Evolutionary conservation across 2,888 invertebrate genomes (phyloP), one percentile per base, ranked within the genome.

Genomic region (Volucella bombylans): DNA sequence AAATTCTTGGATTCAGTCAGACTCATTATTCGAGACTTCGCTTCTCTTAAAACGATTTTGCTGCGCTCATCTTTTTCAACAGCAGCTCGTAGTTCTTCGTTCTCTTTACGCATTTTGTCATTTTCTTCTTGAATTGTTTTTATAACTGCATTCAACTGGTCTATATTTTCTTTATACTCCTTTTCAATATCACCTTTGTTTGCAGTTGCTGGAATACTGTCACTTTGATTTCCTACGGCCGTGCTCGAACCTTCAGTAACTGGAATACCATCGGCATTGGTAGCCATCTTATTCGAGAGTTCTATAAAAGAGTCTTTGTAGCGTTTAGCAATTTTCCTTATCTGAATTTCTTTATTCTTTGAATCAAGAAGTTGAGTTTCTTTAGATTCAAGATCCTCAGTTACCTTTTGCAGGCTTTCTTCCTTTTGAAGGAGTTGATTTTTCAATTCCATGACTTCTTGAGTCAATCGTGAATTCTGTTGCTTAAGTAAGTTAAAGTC

Each of bases 241-340:
- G 78, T 62, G 15, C 61, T 86, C 3, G 92, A 92, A 43, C 93
- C 93, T 38, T 93, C 93, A 3, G 91, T 91, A 87, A 94, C 93
- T 87, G 93, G 94, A 69, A 39, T 68, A 59, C 94, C 94, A 87
- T 94, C 94, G 86, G 95, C 94, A 6, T 86, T 87, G 0, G 95
- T 95, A 11, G 87, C 86, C 6, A 95, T 95, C 18, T 94, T 93
- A 90, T 95, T 95, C 0, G 93, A 93, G 18, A 96, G 92, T 87
- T 97, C 97, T 89, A 96, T 96, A 90, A 94, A 97, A 87, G 96
- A 96, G 10, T 94, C 95, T 91, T 98, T 98, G 90, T 98, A 98
- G 89, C 97, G 97, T 89, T 97, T 96, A 8, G 98, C 98, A 87
- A 98, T 97, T 90, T 96, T 97, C 87, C 96, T 94, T 49, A 97